A percentile compares a stretch with the other conserved stretches of the same genome.
These are phyloP conservation scores for Xylocampa areola DNA, from an alignment of 2,888 invertebrate genomes.

Conservation along the genomic window DNA sequence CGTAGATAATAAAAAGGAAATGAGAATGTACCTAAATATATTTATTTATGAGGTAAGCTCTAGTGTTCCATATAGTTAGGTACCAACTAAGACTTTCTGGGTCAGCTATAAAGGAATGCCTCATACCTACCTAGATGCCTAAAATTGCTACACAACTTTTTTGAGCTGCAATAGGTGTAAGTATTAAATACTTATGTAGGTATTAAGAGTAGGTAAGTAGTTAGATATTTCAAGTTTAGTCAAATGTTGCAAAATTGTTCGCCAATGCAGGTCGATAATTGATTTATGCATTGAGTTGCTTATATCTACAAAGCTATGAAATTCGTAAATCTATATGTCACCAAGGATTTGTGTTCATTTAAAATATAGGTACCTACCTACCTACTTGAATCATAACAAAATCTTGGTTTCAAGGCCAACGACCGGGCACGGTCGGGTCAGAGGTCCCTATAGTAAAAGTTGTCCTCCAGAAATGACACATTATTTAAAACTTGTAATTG, in stretches of 20 bases:
- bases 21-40: no score
- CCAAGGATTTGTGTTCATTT: constrained; percentile 18
- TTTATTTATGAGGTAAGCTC: no score
- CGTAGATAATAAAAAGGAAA: no score
- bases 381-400: constrained; percentile 12
- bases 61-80: no score
- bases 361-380: constrained; percentile 14
- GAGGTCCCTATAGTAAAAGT: constrained; percentile 45
- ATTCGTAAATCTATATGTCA: constrained; percentile 8
- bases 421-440: constrained; percentile 49
- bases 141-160: constrained; percentile 23
- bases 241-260: constrained; percentile 48
- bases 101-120: constrained; percentile 24
- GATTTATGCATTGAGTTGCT: constrained; percentile 25
- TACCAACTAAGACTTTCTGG: constrained; percentile 7
- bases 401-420: constrained; percentile 50
- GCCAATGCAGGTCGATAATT: constrained; percentile 42
- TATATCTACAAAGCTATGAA: constrained; percentile 2
- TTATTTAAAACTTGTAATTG: neutral
- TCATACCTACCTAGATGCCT: constrained; percentile 6
- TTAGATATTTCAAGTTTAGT: constrained; percentile 28
- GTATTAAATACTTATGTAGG: constrained; percentile 14
- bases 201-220: constrained; percentile 1
- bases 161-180: constrained; percentile 9
- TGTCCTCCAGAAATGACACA: constrained; percentile 6